Conservation (phyloP, 2,113 vertebrate genomes). For the Hylia prasina region DNA sequence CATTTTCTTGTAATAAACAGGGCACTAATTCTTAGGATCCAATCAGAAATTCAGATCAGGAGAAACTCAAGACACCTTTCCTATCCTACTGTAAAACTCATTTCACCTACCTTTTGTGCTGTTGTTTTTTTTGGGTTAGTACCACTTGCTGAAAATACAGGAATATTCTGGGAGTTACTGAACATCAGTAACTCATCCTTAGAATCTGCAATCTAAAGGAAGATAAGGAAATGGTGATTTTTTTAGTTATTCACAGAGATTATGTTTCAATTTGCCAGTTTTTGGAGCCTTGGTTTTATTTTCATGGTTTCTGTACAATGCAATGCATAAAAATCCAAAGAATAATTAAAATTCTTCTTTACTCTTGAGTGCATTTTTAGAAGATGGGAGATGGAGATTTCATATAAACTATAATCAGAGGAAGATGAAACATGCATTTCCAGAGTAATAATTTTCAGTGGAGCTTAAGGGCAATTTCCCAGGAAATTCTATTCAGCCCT, state of each 20-base stretch:
- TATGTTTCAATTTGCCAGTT: not conserved
- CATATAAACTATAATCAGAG: not conserved
- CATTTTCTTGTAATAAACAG: not conserved
- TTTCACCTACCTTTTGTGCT: constrained; percentile 72
- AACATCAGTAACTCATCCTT: constrained; percentile 82
- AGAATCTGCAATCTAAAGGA: constrained; percentile 80
- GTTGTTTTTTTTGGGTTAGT: constrained; percentile 55
- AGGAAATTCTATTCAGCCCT: not conserved
- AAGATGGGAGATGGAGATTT: not conserved
- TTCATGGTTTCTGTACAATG: not conserved
- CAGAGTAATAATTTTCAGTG: not conserved
- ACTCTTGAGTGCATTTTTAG: not conserved
- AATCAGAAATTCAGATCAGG: not conserved
- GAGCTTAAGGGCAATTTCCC: not conserved
- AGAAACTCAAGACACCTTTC: not conserved
- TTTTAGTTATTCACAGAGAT: not conserved
- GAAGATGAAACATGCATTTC: not conserved
- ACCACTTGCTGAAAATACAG: constrained; percentile 52
- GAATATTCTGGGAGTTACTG: constrained; percentile 67
- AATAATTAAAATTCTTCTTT: not conserved
- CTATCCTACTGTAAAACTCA: not conserved
- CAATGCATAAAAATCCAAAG: not conserved
- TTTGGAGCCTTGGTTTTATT: not conserved
- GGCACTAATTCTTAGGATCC: not conserved
- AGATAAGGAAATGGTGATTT: not conserved